Conservation (phyloP, 2,797 vertebrate species). For the Rhinatrema bivittatum region DNA sequence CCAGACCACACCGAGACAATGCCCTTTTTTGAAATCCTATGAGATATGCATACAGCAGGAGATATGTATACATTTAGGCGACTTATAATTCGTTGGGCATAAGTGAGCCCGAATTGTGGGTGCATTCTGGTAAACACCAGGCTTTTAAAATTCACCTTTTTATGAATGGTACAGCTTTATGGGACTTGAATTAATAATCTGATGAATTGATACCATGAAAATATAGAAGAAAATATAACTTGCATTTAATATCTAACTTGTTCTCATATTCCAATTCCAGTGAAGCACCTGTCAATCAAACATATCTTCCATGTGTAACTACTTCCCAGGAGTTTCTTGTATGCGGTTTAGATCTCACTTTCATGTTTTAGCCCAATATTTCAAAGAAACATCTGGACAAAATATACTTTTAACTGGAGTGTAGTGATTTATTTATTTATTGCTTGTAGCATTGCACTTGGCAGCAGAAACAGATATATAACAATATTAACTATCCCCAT, state of each 20-base stretch:
- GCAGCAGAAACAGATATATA: conserved; percentile 40
- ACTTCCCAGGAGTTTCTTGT: conserved; percentile 14
- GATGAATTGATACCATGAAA: too few relatives aligned
- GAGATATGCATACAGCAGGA: too few relatives aligned
- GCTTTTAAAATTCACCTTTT: too few relatives aligned
- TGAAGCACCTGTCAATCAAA: conserved; percentile 21
- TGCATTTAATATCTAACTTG: not conserved
- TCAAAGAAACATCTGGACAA: conserved; percentile 53
- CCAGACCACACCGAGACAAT: too few relatives aligned
- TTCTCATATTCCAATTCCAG: not conserved
- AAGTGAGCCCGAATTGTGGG: too few relatives aligned
- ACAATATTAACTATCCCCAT: conserved; percentile 21
- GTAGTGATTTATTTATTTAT: conserved; percentile 47
- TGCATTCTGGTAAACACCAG: too few relatives aligned
- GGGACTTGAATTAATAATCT: too few relatives aligned
- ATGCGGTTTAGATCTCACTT: conserved; percentile 16
- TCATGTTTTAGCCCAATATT: conserved; percentile 28
- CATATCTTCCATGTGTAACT: not conserved
- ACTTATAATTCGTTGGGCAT: too few relatives aligned
- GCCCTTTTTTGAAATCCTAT: too few relatives aligned
- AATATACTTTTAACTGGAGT: conserved; percentile 46
- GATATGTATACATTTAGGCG: too few relatives aligned
- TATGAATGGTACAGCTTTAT: too few relatives aligned
- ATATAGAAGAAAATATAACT: too few relatives aligned
- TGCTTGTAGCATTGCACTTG: conserved; percentile 46